Evolutionary conservation across 2,888 invertebrate genomes (phyloP), one percentile per base, ranked within the genome.

Genomic region (Pimpla rufipes): DNA sequence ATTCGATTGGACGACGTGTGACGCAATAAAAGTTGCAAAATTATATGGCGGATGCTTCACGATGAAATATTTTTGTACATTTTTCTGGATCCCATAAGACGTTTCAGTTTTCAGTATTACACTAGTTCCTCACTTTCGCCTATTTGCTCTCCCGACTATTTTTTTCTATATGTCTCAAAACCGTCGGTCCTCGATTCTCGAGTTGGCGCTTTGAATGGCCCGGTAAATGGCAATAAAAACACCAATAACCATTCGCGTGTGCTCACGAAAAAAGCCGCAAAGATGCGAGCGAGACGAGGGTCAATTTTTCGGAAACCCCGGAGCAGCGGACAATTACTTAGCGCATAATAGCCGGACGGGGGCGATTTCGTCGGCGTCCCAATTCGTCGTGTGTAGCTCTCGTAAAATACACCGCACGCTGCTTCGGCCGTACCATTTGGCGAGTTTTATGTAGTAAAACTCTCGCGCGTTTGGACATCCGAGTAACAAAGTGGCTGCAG

Each of bases 241-340:
- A 91, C 88, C 91, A 91, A 90, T 91, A 90, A 90, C 90, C 89
- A 85, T 89, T 90, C 81, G 85, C 87, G n/a, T n/a, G 83, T 82
- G 79, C 74, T 86, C 79, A 77, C 79, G 62, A n/a, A 62, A 86
- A 89, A 91, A 91, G 91, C 92, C 92, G 88, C 92, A 92, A 90
- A 91, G 83, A 70, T n/a, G n/a, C n/a, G 88, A 89, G 78, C 87
- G 86, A 86, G 88, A 85, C 83, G 87, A 88, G 91, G 62, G 55
- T 76, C 64, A 50, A 77, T 73, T 66, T 90, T 89, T 88, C 87
- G 77, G 85, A 74, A 88, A 88, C 84, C 88, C 87, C 85, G 86
- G 79, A 85, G 86, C 79, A 85, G 77, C 84, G 89, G 88, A 93
- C 93, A 93, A 93, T 93, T 93, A 93, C 92, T 93, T 93, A 92